Evolutionary conservation across 2,797 vertebrate genomes (phyloP), one percentile per base, ranked within the genome.

Genomic region (Argya squamiceps): DNA sequence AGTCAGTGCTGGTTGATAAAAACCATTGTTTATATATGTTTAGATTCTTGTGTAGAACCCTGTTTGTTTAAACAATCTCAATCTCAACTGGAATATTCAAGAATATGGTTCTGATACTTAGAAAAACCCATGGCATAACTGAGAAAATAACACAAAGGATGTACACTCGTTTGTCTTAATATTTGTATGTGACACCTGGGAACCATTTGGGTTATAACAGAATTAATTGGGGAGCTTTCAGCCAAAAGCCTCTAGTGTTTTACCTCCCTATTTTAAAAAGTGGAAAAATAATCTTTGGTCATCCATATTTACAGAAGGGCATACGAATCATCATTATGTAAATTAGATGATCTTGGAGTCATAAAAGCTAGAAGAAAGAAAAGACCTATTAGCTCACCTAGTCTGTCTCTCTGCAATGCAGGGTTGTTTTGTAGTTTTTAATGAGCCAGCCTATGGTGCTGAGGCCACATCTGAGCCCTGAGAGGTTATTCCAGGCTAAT

Each of bases 321-420:
- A 6, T 81, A 63, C 0, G 39, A 93, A 68, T 85, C 84, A 92
- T 91, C 79, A 91, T 95, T 97, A 94, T 96, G 92, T 88, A 97
- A 97, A 96, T 94, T 23, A 92, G 87, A 56, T 81, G 81, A 91
- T 94, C 82, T 95, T 63, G 55, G 84, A 95, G 88, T 95, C 79
- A 88, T 73, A 59, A 75, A 96, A 88, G 73, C 78, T 63, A 68
- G 87, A 88, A 86, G 74, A 94, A 80, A 91, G 60, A 81, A 85
- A 96, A 88, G 91, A 89, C 92, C 91, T 96, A 91, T 95, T 93
- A 92, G 68, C 75, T 96, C 79, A 96, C 95, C 89, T 94, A 90
- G 90, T 86, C 89, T 81, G 58, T 93, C 92, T 92, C 84, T 79
- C 50, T 92, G 84, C 82, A 84, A 46, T 23, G 8, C 84, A 85